Percentiles rank a stretch among this genome's conserved stretches.
These are phyloP conservation scores for Herpetotheres cachinnans DNA, from an alignment of 2,113 vertebrate species.

Conservation along the genomic window DNA sequence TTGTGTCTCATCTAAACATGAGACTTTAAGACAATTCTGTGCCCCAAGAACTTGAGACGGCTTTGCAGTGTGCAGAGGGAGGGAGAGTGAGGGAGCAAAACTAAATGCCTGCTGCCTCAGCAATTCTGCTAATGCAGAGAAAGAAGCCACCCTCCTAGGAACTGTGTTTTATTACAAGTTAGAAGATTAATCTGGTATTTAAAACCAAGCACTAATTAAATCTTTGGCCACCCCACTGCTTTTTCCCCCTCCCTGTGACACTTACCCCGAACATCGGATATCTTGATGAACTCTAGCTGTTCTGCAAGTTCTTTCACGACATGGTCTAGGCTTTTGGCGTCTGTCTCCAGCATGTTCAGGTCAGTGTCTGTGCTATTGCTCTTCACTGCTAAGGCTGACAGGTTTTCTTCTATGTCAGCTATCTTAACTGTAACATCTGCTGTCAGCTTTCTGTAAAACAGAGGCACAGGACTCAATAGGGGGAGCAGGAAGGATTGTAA, in stretches of 20 bases:
- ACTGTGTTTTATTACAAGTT: background rate
- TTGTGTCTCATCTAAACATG: background rate
- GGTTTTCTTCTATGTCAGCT: slow-evolving; percentile 78
- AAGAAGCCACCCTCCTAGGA: background rate
- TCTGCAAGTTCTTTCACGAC: slow-evolving; percentile 85
- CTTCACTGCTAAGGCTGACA: slow-evolving; percentile 72
- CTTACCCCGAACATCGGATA: slow-evolving; percentile 92
- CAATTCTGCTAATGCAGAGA: background rate
- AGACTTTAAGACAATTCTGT: background rate
- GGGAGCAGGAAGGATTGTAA: background rate
- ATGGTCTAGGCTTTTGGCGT: slow-evolving; percentile 82
- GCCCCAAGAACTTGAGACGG: background rate
- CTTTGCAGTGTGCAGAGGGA: background rate
- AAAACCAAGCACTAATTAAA: background rate
- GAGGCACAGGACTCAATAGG: background rate
- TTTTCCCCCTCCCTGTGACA: background rate
- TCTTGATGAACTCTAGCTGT: slow-evolving; percentile 94
- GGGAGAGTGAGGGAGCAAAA: background rate
- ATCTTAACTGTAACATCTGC: slow-evolving; percentile 81
- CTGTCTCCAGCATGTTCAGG: slow-evolving; percentile 75
- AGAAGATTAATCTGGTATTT: background rate
- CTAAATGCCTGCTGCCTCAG: slow-evolving; percentile 4
- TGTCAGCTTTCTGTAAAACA: slow-evolving; percentile 82
- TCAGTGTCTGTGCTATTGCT: slow-evolving; percentile 74
- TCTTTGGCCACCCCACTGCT: background rate